phyloP scores from a whole-genome alignment of 2,113 vertebrate genomes.

The Dicentrarchus labrax region DNA sequence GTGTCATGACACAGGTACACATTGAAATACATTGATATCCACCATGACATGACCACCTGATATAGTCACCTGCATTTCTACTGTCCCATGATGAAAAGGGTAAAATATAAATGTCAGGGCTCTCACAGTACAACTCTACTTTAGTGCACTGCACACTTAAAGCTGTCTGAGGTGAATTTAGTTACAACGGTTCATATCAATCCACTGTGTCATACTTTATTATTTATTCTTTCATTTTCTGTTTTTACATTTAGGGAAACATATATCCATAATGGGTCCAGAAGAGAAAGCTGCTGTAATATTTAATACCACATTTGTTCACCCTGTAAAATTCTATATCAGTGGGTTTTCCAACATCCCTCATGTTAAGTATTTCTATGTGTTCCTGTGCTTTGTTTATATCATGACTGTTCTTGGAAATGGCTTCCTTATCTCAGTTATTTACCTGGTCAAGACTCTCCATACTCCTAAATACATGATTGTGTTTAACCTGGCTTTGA shows the following conservation, averaged over 20 bases:
- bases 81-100: background rate
- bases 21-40: background rate
- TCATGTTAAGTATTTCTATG: constrained; percentile 64
- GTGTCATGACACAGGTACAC: background rate
- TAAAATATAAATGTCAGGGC: background rate
- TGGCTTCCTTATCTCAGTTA: constrained; percentile 57
- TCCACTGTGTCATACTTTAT: background rate
- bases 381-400: constrained; percentile 71
- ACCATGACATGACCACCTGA: too few relatives aligned
- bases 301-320: constrained; percentile 55
- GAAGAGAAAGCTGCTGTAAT: background rate
- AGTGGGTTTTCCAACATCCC: constrained; percentile 56
- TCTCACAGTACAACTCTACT: too few relatives aligned
- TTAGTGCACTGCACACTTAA: background rate
- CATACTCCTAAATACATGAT: constrained; percentile 77
- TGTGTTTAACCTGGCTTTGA: constrained; percentile 72
- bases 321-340: constrained; percentile 52
- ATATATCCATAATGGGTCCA: background rate
- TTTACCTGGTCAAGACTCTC: constrained; percentile 60
- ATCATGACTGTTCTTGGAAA: constrained; percentile 68
- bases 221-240: background rate
- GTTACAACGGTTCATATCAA: too few relatives aligned
- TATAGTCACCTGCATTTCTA: background rate
- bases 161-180: background rate
- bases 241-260: background rate